Conservation (phyloP, 2,113 vertebrate genomes). For the Furnarius figulus region DNA sequence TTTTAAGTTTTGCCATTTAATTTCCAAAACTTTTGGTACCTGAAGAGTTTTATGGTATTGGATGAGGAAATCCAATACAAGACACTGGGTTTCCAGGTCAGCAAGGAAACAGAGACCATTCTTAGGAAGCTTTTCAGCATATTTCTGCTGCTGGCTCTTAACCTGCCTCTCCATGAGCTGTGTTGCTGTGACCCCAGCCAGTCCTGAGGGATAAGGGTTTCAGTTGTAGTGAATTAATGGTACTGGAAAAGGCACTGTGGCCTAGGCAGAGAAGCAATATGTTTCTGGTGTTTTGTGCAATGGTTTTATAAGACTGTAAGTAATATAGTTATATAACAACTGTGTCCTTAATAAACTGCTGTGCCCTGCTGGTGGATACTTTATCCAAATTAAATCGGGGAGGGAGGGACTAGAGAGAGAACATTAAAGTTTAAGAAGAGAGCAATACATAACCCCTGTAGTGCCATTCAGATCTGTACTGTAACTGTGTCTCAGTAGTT, state of each 20-base stretch:
- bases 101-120: neutral
- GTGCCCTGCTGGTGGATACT: neutral
- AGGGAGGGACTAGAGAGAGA: neutral
- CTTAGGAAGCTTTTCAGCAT: neutral
- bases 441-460: neutral
- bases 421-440: neutral
- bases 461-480: neutral
- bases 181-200: neutral
- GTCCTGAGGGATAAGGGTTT: neutral
- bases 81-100: neutral
- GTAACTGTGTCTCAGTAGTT: neutral
- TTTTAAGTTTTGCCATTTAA: neutral
- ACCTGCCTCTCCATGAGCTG: neutral
- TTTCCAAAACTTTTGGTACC: neutral
- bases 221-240: neutral
- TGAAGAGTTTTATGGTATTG: neutral
- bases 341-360: neutral
- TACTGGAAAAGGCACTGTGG: neutral
- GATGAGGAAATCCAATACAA: neutral
- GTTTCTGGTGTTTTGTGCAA: neutral
- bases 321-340: neutral
- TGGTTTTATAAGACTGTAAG: neutral
- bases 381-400: neutral
- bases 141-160: neutral
- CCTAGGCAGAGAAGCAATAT: neutral